Percentiles rank a stretch among this genome's conserved stretches.
These are phyloP conservation scores for Fragum whitleyi DNA, from an alignment of 2,888 invertebrate genomes.

Conservation along the genomic window DNA sequence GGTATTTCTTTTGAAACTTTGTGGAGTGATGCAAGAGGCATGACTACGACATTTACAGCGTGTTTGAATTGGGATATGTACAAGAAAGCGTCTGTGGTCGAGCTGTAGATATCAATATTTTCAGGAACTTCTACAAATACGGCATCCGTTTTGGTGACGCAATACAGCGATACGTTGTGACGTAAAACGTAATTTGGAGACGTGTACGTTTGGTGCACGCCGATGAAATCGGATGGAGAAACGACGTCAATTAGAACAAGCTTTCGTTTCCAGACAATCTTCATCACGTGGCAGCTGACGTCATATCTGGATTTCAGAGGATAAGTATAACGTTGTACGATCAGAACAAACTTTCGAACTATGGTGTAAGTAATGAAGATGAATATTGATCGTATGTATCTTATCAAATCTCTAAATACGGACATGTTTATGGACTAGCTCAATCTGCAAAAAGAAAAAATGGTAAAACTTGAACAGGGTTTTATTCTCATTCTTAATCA, in stretches of 20 bases:
- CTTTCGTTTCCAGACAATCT: constrained; percentile 40
- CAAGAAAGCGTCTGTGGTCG: constrained; percentile 58
- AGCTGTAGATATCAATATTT: constrained; percentile 60
- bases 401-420: not conserved
- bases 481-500: too few species aligned
- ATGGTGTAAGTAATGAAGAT: constrained; percentile 5
- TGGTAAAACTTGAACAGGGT: too few species aligned
- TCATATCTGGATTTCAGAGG: not conserved
- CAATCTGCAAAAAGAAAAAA: too few species aligned
- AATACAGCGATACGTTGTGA: constrained; percentile 64
- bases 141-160: constrained; percentile 56
- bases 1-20: constrained; percentile 61
- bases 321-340: not conserved
- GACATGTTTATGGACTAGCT: not conserved
- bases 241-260: constrained; percentile 36
- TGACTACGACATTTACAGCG: constrained; percentile 53
- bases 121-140: constrained; percentile 61
- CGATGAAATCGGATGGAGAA: constrained; percentile 45
- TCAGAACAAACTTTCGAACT: not conserved
- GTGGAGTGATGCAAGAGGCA: constrained; percentile 61
- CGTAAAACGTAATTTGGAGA: constrained; percentile 61
- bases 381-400: not conserved
- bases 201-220: constrained; percentile 42
- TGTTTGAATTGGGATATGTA: constrained; percentile 67
- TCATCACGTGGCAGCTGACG: constrained; percentile 30